Evolutionary conservation across 2,888 invertebrate species (phyloP).

Genomic region (Chymomyza fuscimana): DNA sequence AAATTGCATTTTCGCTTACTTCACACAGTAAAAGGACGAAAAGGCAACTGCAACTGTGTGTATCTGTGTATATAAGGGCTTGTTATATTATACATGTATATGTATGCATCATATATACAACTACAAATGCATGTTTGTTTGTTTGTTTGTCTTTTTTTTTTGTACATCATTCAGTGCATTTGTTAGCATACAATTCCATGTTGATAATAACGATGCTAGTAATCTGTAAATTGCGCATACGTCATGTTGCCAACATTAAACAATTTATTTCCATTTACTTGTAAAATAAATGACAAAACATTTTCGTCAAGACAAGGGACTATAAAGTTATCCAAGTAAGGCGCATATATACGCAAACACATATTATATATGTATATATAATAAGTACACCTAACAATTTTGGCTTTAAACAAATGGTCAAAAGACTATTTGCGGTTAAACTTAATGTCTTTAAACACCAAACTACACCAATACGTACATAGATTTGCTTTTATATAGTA

Average conservation of each 20-base stretch:
- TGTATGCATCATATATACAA: too few species aligned
- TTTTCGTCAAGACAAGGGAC: neutral
- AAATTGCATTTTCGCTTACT: conserved; percentile 60
- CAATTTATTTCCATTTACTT: conserved; percentile 6
- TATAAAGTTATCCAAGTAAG: neutral
- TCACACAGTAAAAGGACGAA: conserved; percentile 23
- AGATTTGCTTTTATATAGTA: neutral
- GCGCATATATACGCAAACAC: neutral
- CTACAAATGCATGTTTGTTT: neutral
- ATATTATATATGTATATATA: too few species aligned
- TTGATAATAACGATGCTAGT: neutral
- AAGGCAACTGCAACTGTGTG: conserved; percentile 17
- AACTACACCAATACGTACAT: neutral
- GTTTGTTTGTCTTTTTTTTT: neutral
- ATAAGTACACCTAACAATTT: neutral
- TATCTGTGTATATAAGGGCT: conserved; percentile 2
- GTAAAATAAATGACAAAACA: conserved; percentile 6
- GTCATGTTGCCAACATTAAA: conserved; percentile 3
- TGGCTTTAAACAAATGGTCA: neutral
- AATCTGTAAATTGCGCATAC: conserved; percentile 2
- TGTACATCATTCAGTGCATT: neutral
- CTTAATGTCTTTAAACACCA: neutral
- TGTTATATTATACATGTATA: conserved; percentile 7
- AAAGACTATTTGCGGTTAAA: neutral
- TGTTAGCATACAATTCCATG: neutral